phyloP scores from a whole-genome alignment of 2,113 vertebrate genomes.

The Craseonycteris thonglongyai region DNA sequence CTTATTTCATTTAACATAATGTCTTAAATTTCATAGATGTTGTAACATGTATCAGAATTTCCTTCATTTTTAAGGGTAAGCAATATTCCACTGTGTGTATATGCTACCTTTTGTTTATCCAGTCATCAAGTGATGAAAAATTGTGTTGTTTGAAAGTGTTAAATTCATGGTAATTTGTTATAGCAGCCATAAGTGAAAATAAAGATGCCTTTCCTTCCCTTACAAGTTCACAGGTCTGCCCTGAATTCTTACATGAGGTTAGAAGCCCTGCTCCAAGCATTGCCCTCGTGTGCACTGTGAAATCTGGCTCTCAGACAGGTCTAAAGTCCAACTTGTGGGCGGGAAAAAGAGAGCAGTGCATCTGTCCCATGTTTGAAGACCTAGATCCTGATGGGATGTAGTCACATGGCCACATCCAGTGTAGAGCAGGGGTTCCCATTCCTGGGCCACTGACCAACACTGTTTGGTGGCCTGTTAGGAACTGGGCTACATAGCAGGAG shows the following conservation, averaged over 20 bases:
- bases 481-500: too few species aligned
- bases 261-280: background rate
- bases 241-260: background rate
- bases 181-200: background rate
- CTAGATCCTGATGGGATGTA: background rate
- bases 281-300: background rate
- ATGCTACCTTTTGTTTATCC: background rate
- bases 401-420: background rate
- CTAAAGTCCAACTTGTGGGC: background rate
- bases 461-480: too few species aligned
- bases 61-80: background rate
- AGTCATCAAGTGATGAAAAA: background rate
- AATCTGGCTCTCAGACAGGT: background rate
- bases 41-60: background rate
- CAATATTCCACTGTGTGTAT: background rate
- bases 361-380: background rate
- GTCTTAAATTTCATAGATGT: background rate
- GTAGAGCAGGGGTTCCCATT: too few species aligned
- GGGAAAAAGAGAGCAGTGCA: background rate
- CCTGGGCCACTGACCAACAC: too few species aligned
- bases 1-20: background rate
- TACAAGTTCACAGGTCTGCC: background rate
- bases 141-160: background rate
- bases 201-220: background rate
- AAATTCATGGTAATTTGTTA: background rate